Evolutionary conservation across 2,113 vertebrate species (phyloP).

Genomic region (Nesoenas mayeri): DNA sequence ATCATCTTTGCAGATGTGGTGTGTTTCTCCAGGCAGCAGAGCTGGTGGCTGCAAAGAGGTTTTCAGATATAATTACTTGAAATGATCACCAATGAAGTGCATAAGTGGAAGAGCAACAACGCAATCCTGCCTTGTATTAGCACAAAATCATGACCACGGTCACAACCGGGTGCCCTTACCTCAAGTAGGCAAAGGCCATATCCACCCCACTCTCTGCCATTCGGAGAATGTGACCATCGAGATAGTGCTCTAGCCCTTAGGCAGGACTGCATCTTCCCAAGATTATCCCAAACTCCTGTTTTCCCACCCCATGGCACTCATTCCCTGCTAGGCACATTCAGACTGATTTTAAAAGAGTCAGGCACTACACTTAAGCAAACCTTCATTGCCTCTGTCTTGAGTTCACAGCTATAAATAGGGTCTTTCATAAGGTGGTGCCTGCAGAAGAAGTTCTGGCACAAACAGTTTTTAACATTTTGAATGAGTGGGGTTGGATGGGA

Average conservation of each 20-base stretch:
- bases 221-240: fast-evolving
- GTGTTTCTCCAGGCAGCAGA: not conserved
- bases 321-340: not conserved
- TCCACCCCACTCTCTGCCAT: not conserved
- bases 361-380: not conserved
- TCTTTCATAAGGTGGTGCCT: conserved; percentile 2
- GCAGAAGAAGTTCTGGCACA: conserved; percentile 51
- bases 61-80: not conserved
- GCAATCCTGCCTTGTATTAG: not conserved
- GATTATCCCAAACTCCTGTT: not conserved
- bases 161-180: not conserved
- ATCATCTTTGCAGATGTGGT: not conserved
- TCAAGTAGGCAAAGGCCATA: fast-evolving
- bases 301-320: fast-evolving
- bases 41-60: not conserved
- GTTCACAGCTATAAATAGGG: conserved; percentile 42
- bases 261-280: not conserved
- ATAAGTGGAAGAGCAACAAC: not conserved
- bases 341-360: not conserved
- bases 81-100: not conserved
- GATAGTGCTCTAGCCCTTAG: fast-evolving
- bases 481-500: conserved; percentile 51
- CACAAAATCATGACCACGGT: not conserved
- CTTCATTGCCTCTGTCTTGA: not conserved
- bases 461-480: conserved; percentile 4